Conservation (phyloP, 1,140 invertebrate species). For the Dinoponera quadriceps region DNA sequence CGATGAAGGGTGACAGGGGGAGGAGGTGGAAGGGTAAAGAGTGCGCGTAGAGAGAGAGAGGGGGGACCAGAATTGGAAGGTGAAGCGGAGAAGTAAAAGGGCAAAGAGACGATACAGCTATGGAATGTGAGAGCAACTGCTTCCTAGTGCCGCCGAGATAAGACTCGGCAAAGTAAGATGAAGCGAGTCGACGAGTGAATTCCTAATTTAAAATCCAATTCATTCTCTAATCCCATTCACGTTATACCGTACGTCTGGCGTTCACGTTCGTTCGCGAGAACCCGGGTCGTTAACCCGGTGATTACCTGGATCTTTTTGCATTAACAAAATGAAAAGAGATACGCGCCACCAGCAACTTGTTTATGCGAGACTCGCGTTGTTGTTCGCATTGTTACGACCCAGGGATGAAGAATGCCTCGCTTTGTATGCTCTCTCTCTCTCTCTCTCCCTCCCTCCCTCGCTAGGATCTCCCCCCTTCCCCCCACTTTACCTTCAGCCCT, state of each 20-base stretch:
- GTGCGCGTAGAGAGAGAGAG: no score
- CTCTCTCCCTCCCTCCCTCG: no score
- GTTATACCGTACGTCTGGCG: slow-evolving; percentile 29
- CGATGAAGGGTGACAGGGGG: background rate
- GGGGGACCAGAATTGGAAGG: slow-evolving; percentile 32
- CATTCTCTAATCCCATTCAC: slow-evolving; percentile 55
- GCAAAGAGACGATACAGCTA: slow-evolving; percentile 21
- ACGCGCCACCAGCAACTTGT: background rate
- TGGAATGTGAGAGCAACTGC: slow-evolving; percentile 44
- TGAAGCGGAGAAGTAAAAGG: slow-evolving; percentile 22
- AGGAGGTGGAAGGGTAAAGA: background rate
- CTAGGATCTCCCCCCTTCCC: no score
- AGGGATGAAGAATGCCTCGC: background rate
- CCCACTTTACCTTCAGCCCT: background rate
- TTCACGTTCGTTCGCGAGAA: slow-evolving; percentile 31
- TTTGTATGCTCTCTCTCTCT: no score
- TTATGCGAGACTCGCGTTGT: background rate
- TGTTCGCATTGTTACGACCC: background rate
- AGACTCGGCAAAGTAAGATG: slow-evolving; percentile 50
- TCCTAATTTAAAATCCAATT: slow-evolving; percentile 62
- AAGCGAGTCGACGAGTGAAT: slow-evolving; percentile 46
- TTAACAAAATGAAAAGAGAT: slow-evolving; percentile 11
- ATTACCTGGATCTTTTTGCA: slow-evolving; percentile 34
- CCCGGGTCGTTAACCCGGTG: background rate
- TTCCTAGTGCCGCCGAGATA: slow-evolving; percentile 43